Evolutionary conservation across 92 coral and sea anemone genomes (phyloP), one percentile per base, ranked within the genome.

Genomic region (Nematostella vectensis): DNA sequence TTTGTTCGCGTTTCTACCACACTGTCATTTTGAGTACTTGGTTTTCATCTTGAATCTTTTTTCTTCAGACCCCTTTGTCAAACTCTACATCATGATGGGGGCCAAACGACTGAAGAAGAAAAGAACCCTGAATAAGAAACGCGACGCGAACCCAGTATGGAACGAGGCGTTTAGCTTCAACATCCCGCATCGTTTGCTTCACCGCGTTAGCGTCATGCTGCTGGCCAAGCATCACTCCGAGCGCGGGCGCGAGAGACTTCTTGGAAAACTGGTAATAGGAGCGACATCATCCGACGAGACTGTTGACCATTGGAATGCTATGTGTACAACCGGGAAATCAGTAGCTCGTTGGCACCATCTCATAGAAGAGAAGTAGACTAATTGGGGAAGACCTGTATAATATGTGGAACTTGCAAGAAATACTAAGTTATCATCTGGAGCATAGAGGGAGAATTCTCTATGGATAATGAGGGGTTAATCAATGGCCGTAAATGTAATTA

Each of bases 231-330:
- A 91, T 68, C 79, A 74, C 59, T 85, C 87, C 29, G 86, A 85
- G 33, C 72, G 97, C 63, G 93, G 98, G 25, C 76, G 78, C 61
- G 85, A 88, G 52, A 67, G 74, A 10, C 54, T 77, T 26, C 71
- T 91, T 28, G 88, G 95, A 13, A 77, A 86, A 50, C 75, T 82
- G 0, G 74, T 78, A 51, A 72, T 91, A 47, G 88, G 98, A 15
- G 77, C 86, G 18, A 82, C 77, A 25, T 74, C 98, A 9, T 76
- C 82, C 4, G 98, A 88, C 47, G 89, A 83, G 38, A 84, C 83
- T 17, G 82, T 91, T 18, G 98, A 91, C 36, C 98, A 91, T 67
- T 91, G 98, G 98, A 86, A 91, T 55, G 87, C 88, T 51, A 88
- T 88, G 84, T 57, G 78, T 27, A 62, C 96, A 6, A 50, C 89